These are phyloP conservation scores for Micromesistius poutassou DNA, from an alignment of 2,797 vertebrate species.

Conservation along the genomic window DNA sequence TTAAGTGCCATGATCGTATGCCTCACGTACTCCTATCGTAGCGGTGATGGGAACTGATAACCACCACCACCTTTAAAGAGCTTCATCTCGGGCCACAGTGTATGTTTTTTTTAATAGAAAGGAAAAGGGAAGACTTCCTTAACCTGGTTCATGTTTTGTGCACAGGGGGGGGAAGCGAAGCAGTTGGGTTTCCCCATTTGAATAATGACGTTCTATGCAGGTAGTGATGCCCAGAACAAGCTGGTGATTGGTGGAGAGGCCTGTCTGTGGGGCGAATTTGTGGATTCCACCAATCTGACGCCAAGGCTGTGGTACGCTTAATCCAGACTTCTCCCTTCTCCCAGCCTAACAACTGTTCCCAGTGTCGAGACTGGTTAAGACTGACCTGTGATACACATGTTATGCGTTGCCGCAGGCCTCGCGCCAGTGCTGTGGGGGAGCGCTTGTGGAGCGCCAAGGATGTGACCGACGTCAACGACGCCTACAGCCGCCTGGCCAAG, in stretches of 20 bases:
- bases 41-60: background rate
- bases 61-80: no score
- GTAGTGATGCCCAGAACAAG: slow-evolving; percentile 81
- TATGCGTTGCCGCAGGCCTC: slow-evolving; percentile 76
- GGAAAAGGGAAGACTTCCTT: slow-evolving; percentile 19
- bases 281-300: slow-evolving; percentile 89
- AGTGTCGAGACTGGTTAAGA: background rate
- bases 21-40: background rate
- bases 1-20: no score
- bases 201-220: slow-evolving; percentile 63
- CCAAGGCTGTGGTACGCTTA: slow-evolving; percentile 88
- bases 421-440: slow-evolving; percentile 90
- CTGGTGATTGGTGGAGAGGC: slow-evolving; percentile 95
- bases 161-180: background rate
- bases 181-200: background rate
- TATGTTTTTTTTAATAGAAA: background rate
- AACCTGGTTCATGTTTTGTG: slow-evolving; percentile 52
- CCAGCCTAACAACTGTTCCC: background rate
- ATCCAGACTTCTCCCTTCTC: background rate
- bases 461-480: slow-evolving; percentile 73
- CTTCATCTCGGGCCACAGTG: no score
- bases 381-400: background rate
- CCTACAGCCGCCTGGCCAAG: slow-evolving; percentile 76
- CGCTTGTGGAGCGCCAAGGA: slow-evolving; percentile 85
- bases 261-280: slow-evolving; percentile 94